Base-by-base conservation (phyloP, 2,888 invertebrate genomes). In the Schizaphis graminum region DNA sequence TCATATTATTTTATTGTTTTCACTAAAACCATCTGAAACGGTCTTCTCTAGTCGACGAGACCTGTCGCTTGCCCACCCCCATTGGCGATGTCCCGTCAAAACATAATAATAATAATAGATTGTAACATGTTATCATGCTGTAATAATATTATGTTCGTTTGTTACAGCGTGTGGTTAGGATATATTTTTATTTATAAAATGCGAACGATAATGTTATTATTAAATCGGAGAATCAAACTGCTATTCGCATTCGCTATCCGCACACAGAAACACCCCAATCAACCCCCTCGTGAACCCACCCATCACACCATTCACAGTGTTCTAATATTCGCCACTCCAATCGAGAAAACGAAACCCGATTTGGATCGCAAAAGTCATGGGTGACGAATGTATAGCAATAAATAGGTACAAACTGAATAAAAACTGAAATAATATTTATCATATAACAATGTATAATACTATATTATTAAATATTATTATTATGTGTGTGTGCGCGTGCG, bases 241-340 rank as follows among this genome's bases (percentile, higher is more conserved):
- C 8, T 61, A 47, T 61, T 57, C n/a, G 92, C 53, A 41, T 16
- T 26, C 77, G 28, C 21, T 28, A 28, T 53, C 21, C 53, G 21
- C 53, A 53, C 53, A 53, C 53, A 21, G 21, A 21, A 53, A 16
- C 53, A 5, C 53, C 16, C 53, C 53, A 44, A 0, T n/a, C 44
- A 47, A 47, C 44, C 44, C 44, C 44, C 44, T 47, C 44, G 44
- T 7, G 44, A 47, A 47, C 44, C 4, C 44, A 41, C 85, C 44
- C 85, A 44, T 35, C 26, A 11, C 85, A 44, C 44, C 24, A 44
- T 11, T 35, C 88, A 16, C 53, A 41, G 28, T 88, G 61, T 88
- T 92, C 88, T 92, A 77, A 92, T 92, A 84, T 89, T 77, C 84
- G 53, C 92, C 61, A 0, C 35, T 44, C 56, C 44, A n/a, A 67